These are phyloP conservation scores for Cheiracanthium punctorium DNA, from an alignment of 2,888 invertebrate species.

Conservation along the genomic window DNA sequence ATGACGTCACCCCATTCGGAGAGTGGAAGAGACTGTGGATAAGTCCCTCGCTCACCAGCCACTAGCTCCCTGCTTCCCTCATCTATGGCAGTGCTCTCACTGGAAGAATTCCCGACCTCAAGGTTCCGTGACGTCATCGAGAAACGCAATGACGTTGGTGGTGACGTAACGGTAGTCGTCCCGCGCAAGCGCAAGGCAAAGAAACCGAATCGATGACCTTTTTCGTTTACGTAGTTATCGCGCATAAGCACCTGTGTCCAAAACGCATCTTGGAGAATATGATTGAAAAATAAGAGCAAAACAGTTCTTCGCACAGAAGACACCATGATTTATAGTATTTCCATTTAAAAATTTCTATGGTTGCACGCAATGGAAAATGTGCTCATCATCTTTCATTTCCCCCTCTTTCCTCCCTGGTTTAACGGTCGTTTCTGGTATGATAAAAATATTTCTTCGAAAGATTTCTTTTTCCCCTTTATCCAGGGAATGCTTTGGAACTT, in stretches of 20 bases:
- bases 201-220: slow-evolving; percentile 65
- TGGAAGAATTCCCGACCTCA: slow-evolving; percentile 37
- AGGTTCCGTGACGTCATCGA: slow-evolving; percentile 7
- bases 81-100: slow-evolving; percentile 25
- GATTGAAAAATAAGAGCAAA: background rate
- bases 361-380: background rate
- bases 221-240: slow-evolving; percentile 61
- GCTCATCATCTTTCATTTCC: background rate
- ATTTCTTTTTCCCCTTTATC: background rate
- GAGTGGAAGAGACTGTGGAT: background rate
- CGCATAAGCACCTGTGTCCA: slow-evolving; percentile 65
- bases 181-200: background rate
- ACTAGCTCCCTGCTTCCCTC: slow-evolving; percentile 27
- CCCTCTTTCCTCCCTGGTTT: background rate
- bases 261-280: slow-evolving; percentile 7
- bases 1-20: background rate
- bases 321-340: slow-evolving; percentile 52
- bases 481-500: background rate
- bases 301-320: background rate
- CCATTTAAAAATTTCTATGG: slow-evolving; percentile 25
- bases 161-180: background rate
- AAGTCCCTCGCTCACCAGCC: background rate
- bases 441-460: background rate
- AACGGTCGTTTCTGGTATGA: background rate
- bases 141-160: slow-evolving; percentile 9